Evolutionary conservation across 2,888 invertebrate species (phyloP), one percentile per base, ranked within the genome.

Genomic region (Dicyrtomina minuta): DNA sequence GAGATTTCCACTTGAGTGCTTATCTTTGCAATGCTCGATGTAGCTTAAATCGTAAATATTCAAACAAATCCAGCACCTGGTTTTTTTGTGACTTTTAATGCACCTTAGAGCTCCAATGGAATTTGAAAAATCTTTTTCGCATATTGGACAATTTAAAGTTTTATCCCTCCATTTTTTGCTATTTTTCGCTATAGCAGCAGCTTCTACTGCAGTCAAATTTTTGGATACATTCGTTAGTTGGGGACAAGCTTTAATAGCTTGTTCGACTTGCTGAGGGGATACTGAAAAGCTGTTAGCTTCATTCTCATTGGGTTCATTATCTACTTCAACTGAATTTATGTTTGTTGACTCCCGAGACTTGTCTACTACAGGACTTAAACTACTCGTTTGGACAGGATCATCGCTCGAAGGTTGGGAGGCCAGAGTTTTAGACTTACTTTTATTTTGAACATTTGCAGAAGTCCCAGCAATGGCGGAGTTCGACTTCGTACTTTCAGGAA

Each of bases 1-100:
- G 26, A 8, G 22, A 22, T 15, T 13, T 22, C 44, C 44, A 12
- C 24, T 24, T 6, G 44, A 44, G 44, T 60, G 60, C 15, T 60
- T 44, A 20, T 0, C 15, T n/a, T 24, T 8, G 20, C 20, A 60
- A 43, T 60, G 60, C 10, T 44, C 43, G 15, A 20, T 22, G 15
- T 13, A 53, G 22, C 24, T 53, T 6, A 8, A 33, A 33, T 33
- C 33, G 33, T 8, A 33, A 33, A 33, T 33, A 5, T 33, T 15
- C 26, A 60, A 44, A 15, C 60, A 60, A 60, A 60, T 44, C 60
- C 60, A 60, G 20, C 60, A 60, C 24, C 60, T 43, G 12, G 17
- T 41, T 10, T 44, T n/a, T n/a, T 15, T 26, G 13, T 60, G 60
- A 1, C 13, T 41, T 60, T 2, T 24, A 12, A 60, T 13, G 13